phyloP scores from a whole-genome alignment of 2,113 vertebrate genomes.

The Indri indri region DNA sequence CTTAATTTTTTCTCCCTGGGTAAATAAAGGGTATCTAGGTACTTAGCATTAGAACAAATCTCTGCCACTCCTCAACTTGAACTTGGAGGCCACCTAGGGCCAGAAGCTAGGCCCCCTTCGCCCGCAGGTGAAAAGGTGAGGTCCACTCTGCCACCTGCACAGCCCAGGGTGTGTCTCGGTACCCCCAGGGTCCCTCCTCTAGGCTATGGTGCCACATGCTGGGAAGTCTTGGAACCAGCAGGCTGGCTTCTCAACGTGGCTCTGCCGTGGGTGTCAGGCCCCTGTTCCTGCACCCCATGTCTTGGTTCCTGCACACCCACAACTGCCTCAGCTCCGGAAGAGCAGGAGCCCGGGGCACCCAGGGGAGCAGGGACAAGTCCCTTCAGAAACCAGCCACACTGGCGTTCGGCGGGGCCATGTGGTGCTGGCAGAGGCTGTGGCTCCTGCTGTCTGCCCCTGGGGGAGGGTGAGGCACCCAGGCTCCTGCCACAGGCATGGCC shows the following conservation, averaged over 20 bases:
- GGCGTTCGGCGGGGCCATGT: accelerated
- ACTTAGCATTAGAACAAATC: neutral
- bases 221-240: accelerated
- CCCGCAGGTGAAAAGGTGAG: neutral
- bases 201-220: neutral
- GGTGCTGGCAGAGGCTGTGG: neutral
- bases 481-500: neutral
- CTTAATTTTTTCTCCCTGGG: neutral
- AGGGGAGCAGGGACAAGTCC: neutral
- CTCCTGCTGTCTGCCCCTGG: neutral
- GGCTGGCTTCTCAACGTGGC: neutral
- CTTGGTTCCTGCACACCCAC: neutral
- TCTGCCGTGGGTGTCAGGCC: neutral
- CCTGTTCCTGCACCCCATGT: accelerated
- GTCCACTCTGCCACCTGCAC: neutral
- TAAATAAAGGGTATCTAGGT: neutral
- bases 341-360: neutral
- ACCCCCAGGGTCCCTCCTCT: neutral
- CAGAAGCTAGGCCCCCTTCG: accelerated
- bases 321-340: neutral
- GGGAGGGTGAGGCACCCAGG: neutral
- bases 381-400: neutral
- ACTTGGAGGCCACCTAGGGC: neutral
- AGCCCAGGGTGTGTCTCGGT: too few relatives aligned
- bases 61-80: neutral